phyloP scores from a whole-genome alignment of 2,113 vertebrate species.

The Ageneiosus marmoratus region DNA sequence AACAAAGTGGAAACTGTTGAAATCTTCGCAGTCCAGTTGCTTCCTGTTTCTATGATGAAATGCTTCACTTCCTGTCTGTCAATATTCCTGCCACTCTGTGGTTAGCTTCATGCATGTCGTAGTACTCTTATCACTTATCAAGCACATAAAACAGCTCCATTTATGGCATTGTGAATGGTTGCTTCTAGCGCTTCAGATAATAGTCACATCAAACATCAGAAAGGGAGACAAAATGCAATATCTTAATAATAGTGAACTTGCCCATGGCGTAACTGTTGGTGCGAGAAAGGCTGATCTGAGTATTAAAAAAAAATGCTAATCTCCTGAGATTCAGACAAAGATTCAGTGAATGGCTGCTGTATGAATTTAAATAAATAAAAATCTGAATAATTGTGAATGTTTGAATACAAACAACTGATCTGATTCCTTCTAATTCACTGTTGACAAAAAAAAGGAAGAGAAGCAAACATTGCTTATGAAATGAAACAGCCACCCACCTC shows the following conservation, averaged over 20 bases:
- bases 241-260: neutral
- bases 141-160: neutral
- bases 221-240: neutral
- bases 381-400: neutral
- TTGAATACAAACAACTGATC: neutral
- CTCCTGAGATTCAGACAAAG: neutral
- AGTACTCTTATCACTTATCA: neutral
- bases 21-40: conserved; percentile 28
- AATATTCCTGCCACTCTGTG: conserved; percentile 6
- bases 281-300: neutral
- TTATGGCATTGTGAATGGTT: neutral
- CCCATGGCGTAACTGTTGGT: neutral
- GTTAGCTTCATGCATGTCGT: neutral
- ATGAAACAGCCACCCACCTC: neutral
- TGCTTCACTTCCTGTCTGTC: conserved; percentile 17
- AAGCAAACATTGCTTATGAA: neutral
- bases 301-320: neutral
- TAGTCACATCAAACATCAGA: neutral
- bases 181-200: too few relatives aligned
- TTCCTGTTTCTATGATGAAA: conserved; percentile 23
- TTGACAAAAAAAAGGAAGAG: neutral
- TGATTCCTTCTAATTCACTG: neutral
- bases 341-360: neutral
- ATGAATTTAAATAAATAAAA: neutral
- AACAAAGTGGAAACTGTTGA: conserved; percentile 3